Evolutionary conservation across 2,888 invertebrate genomes (phyloP).

Genomic region (Electrophaes corylata): DNA sequence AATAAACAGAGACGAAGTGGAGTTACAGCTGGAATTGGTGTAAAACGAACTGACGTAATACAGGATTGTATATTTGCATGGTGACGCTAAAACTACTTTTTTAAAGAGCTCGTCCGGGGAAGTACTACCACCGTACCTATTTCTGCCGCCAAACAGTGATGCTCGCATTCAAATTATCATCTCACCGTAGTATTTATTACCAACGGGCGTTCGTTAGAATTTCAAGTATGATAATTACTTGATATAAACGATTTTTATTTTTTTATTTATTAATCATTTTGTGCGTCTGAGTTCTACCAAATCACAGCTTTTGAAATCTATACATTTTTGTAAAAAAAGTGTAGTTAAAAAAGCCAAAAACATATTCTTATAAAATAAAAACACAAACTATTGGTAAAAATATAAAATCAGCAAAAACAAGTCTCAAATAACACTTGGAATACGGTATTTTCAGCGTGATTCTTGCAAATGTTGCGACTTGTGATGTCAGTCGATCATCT

Average conservation of each 20-base stretch:
- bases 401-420: conserved; percentile 21
- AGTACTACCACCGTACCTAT: too few relatives aligned
- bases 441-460: conserved; percentile 21
- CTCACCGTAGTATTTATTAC: too few relatives aligned
- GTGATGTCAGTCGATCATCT: conserved; percentile 39
- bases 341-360: neutral
- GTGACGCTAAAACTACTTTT: neutral
- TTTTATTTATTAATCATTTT: too few relatives aligned
- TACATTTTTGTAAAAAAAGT: too few relatives aligned
- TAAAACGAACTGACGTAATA: neutral
- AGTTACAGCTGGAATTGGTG: neutral
- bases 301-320: too few relatives aligned
- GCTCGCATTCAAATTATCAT: too few relatives aligned
- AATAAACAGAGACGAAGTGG: conserved; percentile 10
- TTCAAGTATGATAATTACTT: too few relatives aligned
- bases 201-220: too few relatives aligned
- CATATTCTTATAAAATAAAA: conserved; percentile 2
- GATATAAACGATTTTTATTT: too few relatives aligned
- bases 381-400: conserved; percentile 5
- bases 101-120: too few relatives aligned
- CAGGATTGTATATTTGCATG: neutral
- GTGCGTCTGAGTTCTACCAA: too few relatives aligned
- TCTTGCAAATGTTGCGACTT: conserved; percentile 30
- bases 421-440: conserved; percentile 22
- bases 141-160: too few relatives aligned